Percentiles rank a stretch among this genome's conserved stretches.
Conservation (phyloP, 2,797 vertebrate genomes). For the Chelonia mydas region DNA sequence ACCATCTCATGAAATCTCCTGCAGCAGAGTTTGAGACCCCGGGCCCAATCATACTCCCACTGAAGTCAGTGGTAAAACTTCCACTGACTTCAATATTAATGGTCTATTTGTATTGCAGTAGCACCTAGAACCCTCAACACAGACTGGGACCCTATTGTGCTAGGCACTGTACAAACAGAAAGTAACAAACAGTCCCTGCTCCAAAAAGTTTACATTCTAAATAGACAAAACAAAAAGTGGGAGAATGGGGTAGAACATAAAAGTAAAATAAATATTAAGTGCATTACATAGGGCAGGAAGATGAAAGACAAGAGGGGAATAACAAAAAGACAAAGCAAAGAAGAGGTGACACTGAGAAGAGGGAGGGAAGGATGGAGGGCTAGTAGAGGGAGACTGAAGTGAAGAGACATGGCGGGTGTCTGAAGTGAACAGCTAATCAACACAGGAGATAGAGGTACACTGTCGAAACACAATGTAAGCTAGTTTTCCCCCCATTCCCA, state of each 20-base stretch:
- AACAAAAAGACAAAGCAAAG: not conserved
- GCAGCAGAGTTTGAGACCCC: not conserved
- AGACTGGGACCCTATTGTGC: not conserved
- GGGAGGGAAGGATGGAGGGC: not conserved
- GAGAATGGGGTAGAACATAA: not conserved
- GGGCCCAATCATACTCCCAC: not conserved
- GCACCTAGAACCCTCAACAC: not conserved
- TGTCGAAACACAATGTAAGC: not conserved
- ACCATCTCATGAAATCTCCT: not conserved
- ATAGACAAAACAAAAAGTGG: not conserved
- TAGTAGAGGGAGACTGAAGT: not conserved
- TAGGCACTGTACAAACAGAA: not conserved
- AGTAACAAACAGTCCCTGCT: not conserved
- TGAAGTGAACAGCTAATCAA: not conserved
- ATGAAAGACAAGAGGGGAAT: not conserved
- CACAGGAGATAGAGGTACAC: not conserved
- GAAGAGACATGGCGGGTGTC: not conserved
- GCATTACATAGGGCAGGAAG: not conserved
- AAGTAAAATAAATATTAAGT: not conserved
- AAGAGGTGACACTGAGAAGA: not conserved
- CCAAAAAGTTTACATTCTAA: not conserved
- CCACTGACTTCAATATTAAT: not conserved
- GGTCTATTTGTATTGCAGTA: not conserved
- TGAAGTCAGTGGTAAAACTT: not conserved
- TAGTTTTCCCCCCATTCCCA: not conserved